A percentile compares a stretch with the other conserved stretches of the same genome.
These are phyloP conservation scores for Pterophyllum scalare DNA, from an alignment of 2,113 vertebrate genomes.

Conservation along the genomic window DNA sequence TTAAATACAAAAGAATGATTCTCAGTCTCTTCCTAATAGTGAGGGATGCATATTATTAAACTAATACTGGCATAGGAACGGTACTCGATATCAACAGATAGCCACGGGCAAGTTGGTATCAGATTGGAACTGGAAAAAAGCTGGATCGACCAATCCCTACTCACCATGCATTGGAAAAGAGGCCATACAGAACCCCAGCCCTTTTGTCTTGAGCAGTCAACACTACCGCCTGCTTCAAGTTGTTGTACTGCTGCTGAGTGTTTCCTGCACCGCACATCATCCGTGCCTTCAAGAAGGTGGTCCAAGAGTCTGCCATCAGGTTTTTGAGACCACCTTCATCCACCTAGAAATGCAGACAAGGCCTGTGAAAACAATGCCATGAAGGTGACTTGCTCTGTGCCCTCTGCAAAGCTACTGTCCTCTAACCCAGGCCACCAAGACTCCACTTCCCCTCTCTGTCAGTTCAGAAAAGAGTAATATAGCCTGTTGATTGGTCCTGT, in stretches of 20 bases:
- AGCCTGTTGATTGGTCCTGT: not conserved
- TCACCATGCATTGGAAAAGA: slow-evolving; percentile 85
- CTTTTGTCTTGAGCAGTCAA: slow-evolving; percentile 75
- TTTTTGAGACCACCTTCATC: slow-evolving; percentile 80
- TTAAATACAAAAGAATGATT: not conserved
- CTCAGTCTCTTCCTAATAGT: not conserved
- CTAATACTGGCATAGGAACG: no score
- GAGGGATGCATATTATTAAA: not conserved
- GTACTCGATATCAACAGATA: no score
- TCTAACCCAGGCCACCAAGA: not conserved
- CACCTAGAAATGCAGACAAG: slow-evolving; percentile 63
- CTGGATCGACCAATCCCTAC: not conserved
- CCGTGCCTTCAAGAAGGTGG: slow-evolving; percentile 84
- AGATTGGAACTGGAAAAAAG: not conserved
- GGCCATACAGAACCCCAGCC: slow-evolving; percentile 81
- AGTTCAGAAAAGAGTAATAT: not conserved
- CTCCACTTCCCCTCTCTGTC: not conserved
- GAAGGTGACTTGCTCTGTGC: not conserved
- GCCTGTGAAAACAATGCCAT: not conserved
- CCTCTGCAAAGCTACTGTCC: not conserved
- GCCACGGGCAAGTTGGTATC: no score
- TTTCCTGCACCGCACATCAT: slow-evolving; percentile 81
- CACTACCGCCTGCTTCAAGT: slow-evolving; percentile 80
- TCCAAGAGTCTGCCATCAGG: slow-evolving; percentile 81
- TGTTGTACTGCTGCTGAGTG: slow-evolving; percentile 83